Base-by-base conservation (phyloP, 2,113 vertebrate species). In the Syngnathus typhle region DNA sequence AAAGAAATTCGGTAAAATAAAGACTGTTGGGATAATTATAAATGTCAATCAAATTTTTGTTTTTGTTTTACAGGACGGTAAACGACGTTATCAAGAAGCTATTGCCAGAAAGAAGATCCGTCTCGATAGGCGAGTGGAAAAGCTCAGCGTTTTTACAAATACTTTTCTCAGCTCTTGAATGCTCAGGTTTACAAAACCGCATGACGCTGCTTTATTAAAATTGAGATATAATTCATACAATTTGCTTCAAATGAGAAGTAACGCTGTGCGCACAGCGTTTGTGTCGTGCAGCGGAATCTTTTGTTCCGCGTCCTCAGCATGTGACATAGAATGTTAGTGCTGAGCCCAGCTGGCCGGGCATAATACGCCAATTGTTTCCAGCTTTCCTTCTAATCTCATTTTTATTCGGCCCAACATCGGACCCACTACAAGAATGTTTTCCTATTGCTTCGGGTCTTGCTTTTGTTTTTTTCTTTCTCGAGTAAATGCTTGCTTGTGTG, bases 101-200 rank as follows among this genome's bases (percentile, higher is more conserved):
- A 90, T 93, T 0, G 95, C 95, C 54, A 91, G 95, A 74, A 95
- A 91, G 85, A 98, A 98, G 83, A 96, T 98, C 71, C 91, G 94
- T 6, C 88, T 98, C 49, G 96, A 98, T 85, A 93, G 96, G 96
- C 90, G 61, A 32, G 63, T 63, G 11, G 16, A 5, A 32, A 8
- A 12, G 18, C 47, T 19, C 18, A 19, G 47, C 60, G 23, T 23
- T 23, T 23, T 23, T 23, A 23, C 23, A 23, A 23, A 3, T 32
- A 21, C 9, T 23, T 19, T 7, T n/a, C 49, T 51, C 7, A 1
- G 49, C 49, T n/a, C n/a, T 6, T 19, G 19, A 51, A 1, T 16
- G 44, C 15, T 6, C 15, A 13, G 15, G 12, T 46, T 46, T 46
- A n/a, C 49, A 51, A 51, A 51, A n/a, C 4, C 1, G 3, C 8